These are phyloP conservation scores for Tenthredo notha DNA, from an alignment of 2,888 invertebrate genomes.

Conservation along the genomic window DNA sequence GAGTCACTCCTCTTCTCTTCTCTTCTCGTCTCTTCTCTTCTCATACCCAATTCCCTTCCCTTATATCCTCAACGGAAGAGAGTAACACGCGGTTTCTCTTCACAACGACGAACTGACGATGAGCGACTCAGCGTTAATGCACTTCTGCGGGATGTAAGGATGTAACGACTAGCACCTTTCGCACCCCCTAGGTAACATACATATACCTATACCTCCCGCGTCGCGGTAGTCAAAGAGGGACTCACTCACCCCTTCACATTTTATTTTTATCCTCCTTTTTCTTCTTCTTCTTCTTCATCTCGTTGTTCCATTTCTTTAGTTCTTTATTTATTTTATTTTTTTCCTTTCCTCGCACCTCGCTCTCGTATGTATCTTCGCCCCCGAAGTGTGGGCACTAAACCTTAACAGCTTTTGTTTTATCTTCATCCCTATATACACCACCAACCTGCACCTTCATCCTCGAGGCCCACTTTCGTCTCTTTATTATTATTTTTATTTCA, in stretches of 20 bases:
- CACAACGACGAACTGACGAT: not conserved
- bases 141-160: slow-evolving; percentile 32
- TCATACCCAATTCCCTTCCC: not conserved
- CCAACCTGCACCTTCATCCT: not conserved
- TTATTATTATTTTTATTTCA: slow-evolving; percentile 41
- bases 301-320: not conserved
- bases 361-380: slow-evolving; percentile 49
- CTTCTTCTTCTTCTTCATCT: slow-evolving; percentile 41
- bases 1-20: slow-evolving; percentile 53
- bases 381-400: slow-evolving; percentile 45
- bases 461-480: slow-evolving; percentile 24
- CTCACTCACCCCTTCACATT: not conserved
- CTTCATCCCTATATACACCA: slow-evolving; percentile 42
- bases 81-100: not conserved
- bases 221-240: slow-evolving; percentile 31
- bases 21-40: slow-evolving; percentile 1
- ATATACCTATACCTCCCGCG: not conserved
- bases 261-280: slow-evolving; percentile 43
- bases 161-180: slow-evolving; percentile 36
- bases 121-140: slow-evolving; percentile 29
- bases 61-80: not conserved
- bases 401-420: slow-evolving; percentile 53
- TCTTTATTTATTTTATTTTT: not conserved
- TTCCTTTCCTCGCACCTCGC: slow-evolving; percentile 53
- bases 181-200: not conserved